A percentile compares a stretch with the other conserved stretches of the same genome.
Conservation (phyloP, 1,140 invertebrate species). For the Hormaphis cornu region DNA sequence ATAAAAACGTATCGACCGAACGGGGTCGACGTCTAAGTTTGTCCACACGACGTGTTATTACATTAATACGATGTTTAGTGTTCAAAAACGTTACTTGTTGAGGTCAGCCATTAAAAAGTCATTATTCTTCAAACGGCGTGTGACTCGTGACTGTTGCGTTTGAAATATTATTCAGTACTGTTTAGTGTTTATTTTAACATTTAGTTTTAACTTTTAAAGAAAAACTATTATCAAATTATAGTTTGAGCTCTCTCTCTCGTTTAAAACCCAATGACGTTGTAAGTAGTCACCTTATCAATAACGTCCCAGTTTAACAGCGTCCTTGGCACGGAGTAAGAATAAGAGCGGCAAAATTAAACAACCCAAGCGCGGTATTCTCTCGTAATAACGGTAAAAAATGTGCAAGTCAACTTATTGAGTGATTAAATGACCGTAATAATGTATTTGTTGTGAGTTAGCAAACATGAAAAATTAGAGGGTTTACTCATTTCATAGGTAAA, state of each 20-base stretch:
- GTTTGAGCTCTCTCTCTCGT: background rate
- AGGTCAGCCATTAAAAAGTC: too few relatives aligned
- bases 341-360: background rate
- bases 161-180: too few relatives aligned
- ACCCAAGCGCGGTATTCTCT: background rate
- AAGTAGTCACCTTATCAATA: background rate
- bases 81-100: too few relatives aligned
- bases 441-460: too few relatives aligned
- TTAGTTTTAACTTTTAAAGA: slow-evolving; percentile 1
- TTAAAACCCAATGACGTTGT: background rate
- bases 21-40: background rate
- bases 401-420: too few relatives aligned
- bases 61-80: too few relatives aligned
- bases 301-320: background rate
- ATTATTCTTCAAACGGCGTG: background rate
- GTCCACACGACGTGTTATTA: background rate
- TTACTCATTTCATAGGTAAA: too few relatives aligned
- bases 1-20: background rate
- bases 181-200: too few relatives aligned
- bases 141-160: background rate
- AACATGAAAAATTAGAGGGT: too few relatives aligned
- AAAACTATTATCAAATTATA: slow-evolving; percentile 11
- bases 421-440: too few relatives aligned
- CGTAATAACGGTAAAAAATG: too few relatives aligned
- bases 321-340: too few relatives aligned